Evolutionary conservation across 2,797 vertebrate genomes (phyloP), one percentile per base, ranked within the genome.

Genomic region (Myripristis jacobus): DNA sequence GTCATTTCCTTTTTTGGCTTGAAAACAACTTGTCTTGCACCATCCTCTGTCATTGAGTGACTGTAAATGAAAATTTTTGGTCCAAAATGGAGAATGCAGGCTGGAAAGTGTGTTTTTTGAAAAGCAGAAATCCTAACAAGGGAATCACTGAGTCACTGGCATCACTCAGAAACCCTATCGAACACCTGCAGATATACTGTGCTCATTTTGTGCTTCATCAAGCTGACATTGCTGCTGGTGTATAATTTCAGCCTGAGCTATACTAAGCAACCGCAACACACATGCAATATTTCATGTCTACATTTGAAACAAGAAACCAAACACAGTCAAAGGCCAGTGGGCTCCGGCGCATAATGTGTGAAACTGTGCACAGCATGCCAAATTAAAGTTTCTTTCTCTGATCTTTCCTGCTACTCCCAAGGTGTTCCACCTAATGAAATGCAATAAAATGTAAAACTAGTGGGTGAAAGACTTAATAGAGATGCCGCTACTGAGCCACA

Each of bases 251-350:
- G 63, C 66, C 78, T 56, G 34, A 47, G 58, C 50, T 56, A 15
- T 31, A 62, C 66, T 4, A 52, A 27, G n/a, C 6, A 27, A 8
- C 15, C 18, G 25, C 38, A 13, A 4, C 16, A 44, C 15, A 44
- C 43, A 44, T 16, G 16, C 15, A 44, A 44, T 18, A 44, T 18
- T 67, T 47, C 78, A n/a, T n/a, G n/a, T n/a, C n/a, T n/a, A n/a
- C n/a, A n/a, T n/a, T n/a, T n/a, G n/a, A n/a, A n/a, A n/a, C n/a
- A n/a, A n/a, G n/a, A n/a, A n/a, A n/a, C n/a, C n/a, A n/a, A 70
- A 88, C 79, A 75, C 48, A 82, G 72, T 90, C 82, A 81, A 70
- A 85, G 69, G 29, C 68, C 70, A 87, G 80, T 62, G 57, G 66
- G 54, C 29, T 66, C 72, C 19, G 21, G 21, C 7, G 47, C 8